Base-by-base conservation (phyloP, 2,888 invertebrate species). In the Tuberolachnus salignus region DNA sequence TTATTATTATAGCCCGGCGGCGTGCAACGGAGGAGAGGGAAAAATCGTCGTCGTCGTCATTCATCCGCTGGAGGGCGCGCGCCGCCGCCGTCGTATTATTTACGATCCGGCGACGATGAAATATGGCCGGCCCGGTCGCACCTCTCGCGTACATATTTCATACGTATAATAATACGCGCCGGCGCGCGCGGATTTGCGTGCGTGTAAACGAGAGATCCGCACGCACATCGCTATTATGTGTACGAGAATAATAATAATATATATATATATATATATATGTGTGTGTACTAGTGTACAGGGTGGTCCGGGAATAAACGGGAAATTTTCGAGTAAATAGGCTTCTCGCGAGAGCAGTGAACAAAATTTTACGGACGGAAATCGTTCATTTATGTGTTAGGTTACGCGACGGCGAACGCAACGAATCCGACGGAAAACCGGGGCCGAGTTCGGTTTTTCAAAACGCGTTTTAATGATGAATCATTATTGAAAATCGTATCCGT, bases 21-120 rank as follows among this genome's bases (percentile, higher is more conserved):
- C 23, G 10, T 16, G 61, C 21, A 71, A 21, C 9, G 46, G 59
- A n/a, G 23, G 21, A 4, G 70, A 46, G 46, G 49, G 84, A 83
- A 84, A 84, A 84, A 86, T 86, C 85, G 85, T 85, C 85, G 85
- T 67, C 67, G 71, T 71, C 84, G 84, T 86, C 85, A 86, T 85
- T 84, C 85, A 84, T 84, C 84, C 84, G 84, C 84, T 83, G 83
- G 83, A 82, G 82, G 70, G 73, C n/a, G n/a, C n/a, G n/a, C n/a
- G n/a, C 75, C 34, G 34, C 34, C 34, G 34, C 34, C 34, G 34
- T 4, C 80, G 82, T 82, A 82, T 82, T 59, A 78, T 78, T 69
- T 75, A 75, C 67, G 75, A 67, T 46, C 67, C 26, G 67, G 46
- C 57, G 75, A 59, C 67, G 78, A 78, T 67, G 78, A 78, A 78